These are phyloP conservation scores for Drosophila grimshawi DNA, from an alignment of 1,140 invertebrate species.

Conservation along the genomic window DNA sequence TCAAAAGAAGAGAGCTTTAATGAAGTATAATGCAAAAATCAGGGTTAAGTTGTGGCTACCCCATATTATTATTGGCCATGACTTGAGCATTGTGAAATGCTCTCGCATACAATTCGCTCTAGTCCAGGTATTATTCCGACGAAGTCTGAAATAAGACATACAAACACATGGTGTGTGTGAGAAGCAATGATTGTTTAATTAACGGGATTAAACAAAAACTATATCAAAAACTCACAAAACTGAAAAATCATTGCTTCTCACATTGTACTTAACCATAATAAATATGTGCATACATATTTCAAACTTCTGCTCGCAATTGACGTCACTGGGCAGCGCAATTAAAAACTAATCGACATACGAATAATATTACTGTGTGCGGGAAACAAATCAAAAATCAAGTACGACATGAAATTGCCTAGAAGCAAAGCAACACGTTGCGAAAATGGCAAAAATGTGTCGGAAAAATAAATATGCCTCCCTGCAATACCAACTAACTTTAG, in stretches of 20 bases:
- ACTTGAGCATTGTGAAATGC: slow-evolving; percentile 53
- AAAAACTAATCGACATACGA: slow-evolving; percentile 74
- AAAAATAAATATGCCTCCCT: slow-evolving; percentile 8
- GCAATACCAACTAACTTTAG: slow-evolving; percentile 10
- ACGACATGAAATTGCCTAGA: slow-evolving; percentile 39
- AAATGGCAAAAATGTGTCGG: slow-evolving; percentile 9
- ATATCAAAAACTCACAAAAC: slow-evolving; percentile 71
- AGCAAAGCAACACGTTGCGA: background rate
- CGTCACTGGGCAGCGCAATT: slow-evolving; percentile 67
- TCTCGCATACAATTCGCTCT: slow-evolving; percentile 21
- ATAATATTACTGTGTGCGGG: slow-evolving; percentile 35
- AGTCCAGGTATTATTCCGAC: background rate
- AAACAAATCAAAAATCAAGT: slow-evolving; percentile 47
- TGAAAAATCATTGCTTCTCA: slow-evolving; percentile 70
- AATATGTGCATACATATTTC: slow-evolving; percentile 17
- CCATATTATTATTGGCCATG: slow-evolving; percentile 66
- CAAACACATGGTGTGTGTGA: slow-evolving; percentile 3
- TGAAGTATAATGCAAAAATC: slow-evolving; percentile 24
- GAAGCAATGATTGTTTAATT: slow-evolving; percentile 63
- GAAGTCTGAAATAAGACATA: background rate
- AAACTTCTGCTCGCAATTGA: slow-evolving; percentile 53
- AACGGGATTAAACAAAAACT: slow-evolving; percentile 80
- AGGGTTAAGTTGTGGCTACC: slow-evolving; percentile 29
- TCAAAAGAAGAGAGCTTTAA: slow-evolving; percentile 41
- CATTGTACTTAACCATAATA: slow-evolving; percentile 27